Conservation (phyloP, 2,888 invertebrate species). For the Prosopocoilus inquinatus region DNA sequence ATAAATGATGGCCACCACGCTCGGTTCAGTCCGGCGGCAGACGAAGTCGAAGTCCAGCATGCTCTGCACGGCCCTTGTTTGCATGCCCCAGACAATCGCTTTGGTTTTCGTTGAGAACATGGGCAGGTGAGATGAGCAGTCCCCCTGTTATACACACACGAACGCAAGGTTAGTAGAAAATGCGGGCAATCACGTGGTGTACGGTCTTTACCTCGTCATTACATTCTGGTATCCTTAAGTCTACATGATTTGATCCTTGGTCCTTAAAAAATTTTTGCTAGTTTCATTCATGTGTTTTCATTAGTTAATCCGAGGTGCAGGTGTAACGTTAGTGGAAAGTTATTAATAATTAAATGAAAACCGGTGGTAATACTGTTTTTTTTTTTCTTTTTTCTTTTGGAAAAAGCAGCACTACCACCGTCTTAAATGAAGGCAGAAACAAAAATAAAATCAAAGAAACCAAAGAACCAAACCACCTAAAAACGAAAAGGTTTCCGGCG, state of each 20-base stretch:
- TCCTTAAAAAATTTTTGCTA: conserved; percentile 35
- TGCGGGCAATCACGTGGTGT: conserved; percentile 3
- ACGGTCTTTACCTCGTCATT: conserved; percentile 28
- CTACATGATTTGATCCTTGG: conserved; percentile 41
- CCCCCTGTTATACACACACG: conserved; percentile 32
- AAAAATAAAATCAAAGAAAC: conserved; percentile 13
- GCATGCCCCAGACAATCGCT: conserved; percentile 99
- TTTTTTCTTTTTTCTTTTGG: neutral
- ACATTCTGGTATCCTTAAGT: conserved; percentile 37
- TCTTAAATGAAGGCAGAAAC: neutral
- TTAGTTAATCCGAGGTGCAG: neutral
- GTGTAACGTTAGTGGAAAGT: neutral
- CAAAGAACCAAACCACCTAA: conserved; percentile 18
- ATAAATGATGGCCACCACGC: conserved; percentile 95
- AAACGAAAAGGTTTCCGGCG: neutral
- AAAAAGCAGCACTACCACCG: conserved; percentile 9
- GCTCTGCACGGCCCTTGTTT: conserved; percentile 92
- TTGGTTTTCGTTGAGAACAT: conserved; percentile 83
- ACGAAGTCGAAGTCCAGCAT: conserved; percentile 97
- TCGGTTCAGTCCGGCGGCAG: conserved; percentile 83
- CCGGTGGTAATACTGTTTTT: neutral
- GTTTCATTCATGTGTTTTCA: no score
- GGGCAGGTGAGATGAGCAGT: conserved; percentile 46
- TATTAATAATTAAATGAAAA: conserved; percentile 3
- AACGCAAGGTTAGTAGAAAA: conserved; percentile 9